Conservation (phyloP, 2,888 invertebrate species). For the Cerastis leucographa region DNA sequence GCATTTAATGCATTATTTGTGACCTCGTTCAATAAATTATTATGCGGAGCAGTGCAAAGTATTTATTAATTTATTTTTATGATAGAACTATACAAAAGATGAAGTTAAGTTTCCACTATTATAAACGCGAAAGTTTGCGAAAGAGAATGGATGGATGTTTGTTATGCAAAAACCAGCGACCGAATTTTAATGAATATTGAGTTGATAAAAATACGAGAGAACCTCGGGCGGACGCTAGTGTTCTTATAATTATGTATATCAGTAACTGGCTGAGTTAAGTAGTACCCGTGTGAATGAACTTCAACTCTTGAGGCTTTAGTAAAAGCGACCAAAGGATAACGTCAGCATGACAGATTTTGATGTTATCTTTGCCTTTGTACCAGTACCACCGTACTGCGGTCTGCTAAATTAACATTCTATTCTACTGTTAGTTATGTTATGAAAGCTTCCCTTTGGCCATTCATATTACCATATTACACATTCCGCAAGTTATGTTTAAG, state of each 20-base stretch:
- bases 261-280: background rate
- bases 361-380: conserved; percentile 14
- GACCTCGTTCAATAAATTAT: conserved; percentile 43
- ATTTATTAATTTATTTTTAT: conserved; percentile 32
- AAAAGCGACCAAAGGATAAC: background rate
- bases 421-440: background rate
- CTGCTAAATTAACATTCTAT: background rate
- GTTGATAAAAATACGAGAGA: background rate
- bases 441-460: background rate
- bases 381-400: background rate
- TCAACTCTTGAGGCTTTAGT: background rate
- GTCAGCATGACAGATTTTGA: conserved; percentile 3
- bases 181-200: background rate
- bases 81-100: background rate
- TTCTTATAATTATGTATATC: background rate
- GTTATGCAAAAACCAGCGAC: background rate
- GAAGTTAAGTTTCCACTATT: background rate
- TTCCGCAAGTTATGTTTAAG: background rate
- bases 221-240: background rate
- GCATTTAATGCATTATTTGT: conserved; percentile 20
- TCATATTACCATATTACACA: background rate
- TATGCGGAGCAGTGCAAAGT: conserved; percentile 24
- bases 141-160: background rate
- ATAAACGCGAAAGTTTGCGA: background rate
- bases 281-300: background rate